phyloP scores from a whole-genome alignment of 1,140 invertebrate genomes.

The Papilio machaon region DNA sequence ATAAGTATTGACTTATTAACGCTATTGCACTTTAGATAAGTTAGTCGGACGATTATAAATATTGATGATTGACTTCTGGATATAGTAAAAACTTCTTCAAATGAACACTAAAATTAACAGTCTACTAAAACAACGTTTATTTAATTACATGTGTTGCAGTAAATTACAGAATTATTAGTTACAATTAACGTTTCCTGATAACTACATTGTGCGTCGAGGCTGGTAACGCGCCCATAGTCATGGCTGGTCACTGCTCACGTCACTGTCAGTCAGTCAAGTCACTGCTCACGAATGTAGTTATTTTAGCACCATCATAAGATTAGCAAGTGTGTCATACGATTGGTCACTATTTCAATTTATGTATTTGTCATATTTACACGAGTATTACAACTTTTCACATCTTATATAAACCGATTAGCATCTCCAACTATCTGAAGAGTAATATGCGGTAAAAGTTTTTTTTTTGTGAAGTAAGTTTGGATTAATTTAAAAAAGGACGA shows the following conservation, averaged over 20 bases:
- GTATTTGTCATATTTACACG: neutral
- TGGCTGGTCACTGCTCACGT: neutral
- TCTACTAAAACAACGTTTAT: neutral
- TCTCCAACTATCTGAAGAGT: too few species aligned
- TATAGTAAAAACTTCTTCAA: too few species aligned
- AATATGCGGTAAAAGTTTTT: neutral
- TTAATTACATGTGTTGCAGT: neutral
- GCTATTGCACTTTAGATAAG: too few species aligned
- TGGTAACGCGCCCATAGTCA: neutral
- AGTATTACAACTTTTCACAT: neutral
- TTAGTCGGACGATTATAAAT: too few species aligned
- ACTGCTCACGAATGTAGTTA: neutral
- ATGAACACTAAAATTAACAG: neutral
- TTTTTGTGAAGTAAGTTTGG: too few species aligned
- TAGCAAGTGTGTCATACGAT: neutral
- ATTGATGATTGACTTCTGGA: too few species aligned
- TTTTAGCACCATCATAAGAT: slow-evolving; percentile 2
- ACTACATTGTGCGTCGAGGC: neutral
- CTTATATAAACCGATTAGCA: neutral
- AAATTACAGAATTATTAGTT: slow-evolving; percentile 6
- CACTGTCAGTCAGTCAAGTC: neutral
- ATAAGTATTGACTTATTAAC: too few species aligned
- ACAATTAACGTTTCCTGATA: slow-evolving; percentile 22
- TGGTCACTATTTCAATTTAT: neutral
- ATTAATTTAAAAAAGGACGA: too few species aligned